These are phyloP conservation scores for Sebastes iracundus DNA, from an alignment of 2,797 vertebrate species.

Conservation along the genomic window DNA sequence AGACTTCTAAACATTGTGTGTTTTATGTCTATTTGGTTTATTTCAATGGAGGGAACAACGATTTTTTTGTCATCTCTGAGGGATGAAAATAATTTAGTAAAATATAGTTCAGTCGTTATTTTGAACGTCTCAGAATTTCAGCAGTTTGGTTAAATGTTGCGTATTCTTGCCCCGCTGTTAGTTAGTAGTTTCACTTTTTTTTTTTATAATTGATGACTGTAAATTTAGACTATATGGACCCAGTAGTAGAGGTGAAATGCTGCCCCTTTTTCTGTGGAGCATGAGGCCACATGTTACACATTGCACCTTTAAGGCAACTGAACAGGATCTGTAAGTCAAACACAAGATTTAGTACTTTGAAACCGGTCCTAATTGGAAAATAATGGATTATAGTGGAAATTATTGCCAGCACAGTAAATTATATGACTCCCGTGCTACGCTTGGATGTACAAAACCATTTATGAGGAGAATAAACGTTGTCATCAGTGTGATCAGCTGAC, in stretches of 20 bases:
- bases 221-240: too few relatives aligned
- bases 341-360: background rate
- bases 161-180: too few relatives aligned
- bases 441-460: background rate
- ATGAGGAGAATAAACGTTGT: background rate
- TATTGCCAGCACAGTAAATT: background rate
- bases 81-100: background rate
- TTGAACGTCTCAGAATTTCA: too few relatives aligned
- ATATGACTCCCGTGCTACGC: background rate
- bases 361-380: background rate
- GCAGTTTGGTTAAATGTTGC: too few relatives aligned
- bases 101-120: background rate
- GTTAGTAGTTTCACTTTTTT: too few relatives aligned
- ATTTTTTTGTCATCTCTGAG: background rate
- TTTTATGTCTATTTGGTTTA: background rate
- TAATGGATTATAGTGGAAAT: background rate
- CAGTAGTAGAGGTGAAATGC: too few relatives aligned
- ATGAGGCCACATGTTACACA: background rate
- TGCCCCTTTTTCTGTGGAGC: background rate
- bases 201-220: too few relatives aligned
- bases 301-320: background rate
- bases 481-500: background rate
- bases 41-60: background rate
- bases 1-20: background rate
- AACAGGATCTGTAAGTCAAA: background rate